Evolutionary conservation across 2,888 invertebrate genomes (phyloP), one percentile per base, ranked within the genome.

Genomic region (Unio pictorum): DNA sequence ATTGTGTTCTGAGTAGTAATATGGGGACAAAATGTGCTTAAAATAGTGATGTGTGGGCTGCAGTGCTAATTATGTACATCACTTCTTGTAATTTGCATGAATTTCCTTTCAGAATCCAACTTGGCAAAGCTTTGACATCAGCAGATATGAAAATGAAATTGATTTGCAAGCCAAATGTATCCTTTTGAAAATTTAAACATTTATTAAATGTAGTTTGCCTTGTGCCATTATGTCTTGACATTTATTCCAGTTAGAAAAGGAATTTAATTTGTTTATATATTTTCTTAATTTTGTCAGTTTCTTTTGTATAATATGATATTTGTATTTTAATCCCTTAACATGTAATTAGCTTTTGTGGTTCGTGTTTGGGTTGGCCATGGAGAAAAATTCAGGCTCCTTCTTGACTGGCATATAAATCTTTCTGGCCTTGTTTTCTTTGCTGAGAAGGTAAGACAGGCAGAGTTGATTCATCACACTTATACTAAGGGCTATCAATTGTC

Each of bases 371-470:
- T 82, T 26, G 80, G 78, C 3, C 72, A 80, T 57, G 77, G 79
- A 15, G 62, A 71, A 7, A 71, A 72, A 26, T 77, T 71, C 61
- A 74, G 73, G 55, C 76, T 85, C 20, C 71, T 95, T 20, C 93
- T 95, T 82, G 94, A 95, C 3, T 96, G 96, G 95, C 94, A 94
- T 3, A 93, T 97, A 6, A 94, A 95, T 84, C 94, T 97, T 84
- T 94, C 94, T 70, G 96, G 96, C 0, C 91, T 97, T 20, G 92
- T 94, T 67, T 95, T 94, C 83, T 81, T 90, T 54, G 89, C 90
- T 17, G 85, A 86, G 61, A 88, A 87, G 86, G 89, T 89, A 80
- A 70, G 69, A 26, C 11, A 26, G 15, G n/a, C 58, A 58, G n/a
- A 17, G 45, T 45, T 45, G 11, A 45, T 45, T 45, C 1, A 11